Base-by-base conservation (phyloP, 2,888 invertebrate genomes). In the Amphimallon solstitiale region DNA sequence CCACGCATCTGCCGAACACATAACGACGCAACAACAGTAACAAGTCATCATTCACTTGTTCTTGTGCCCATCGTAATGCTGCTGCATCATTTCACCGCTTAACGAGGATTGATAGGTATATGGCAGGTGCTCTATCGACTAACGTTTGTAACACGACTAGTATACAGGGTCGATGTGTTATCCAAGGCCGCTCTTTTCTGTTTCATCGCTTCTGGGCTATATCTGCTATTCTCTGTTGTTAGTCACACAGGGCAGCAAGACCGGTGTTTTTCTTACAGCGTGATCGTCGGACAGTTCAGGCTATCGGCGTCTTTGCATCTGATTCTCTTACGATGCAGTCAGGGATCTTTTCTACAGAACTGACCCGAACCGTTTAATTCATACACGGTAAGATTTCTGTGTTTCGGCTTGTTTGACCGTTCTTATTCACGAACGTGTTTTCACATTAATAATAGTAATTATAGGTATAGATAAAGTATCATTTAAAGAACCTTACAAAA, bases 131-230 rank as follows among this genome's bases (percentile, higher is more conserved):
- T 63, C 67, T 71, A 71, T 71, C 68, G 71, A 66, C 70, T 68
- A 40, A 71, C 61, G 62, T 71, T 71, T 68, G 68, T 61, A 52
- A 62, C 62, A 51, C 63, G 71, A 66, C 60, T 71, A 71, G 69
- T 71, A 71, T 61, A 40, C 63, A 70, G 71, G 71, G 71, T 71
- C 71, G 71, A 69, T 70, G 71, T 68, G 70, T 68, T 67, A 69
- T 65, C 62, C 71, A 71, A 71, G 71, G 71, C 63, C 71, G 71
- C 61, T 68, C 69, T 68, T 71, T 68, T 68, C 66, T 63, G 14
- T 66, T n/a, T 38, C 59, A 45, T 51, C 29, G 49, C 66, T 66
- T 52, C 34, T 48, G 29, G 62, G 62, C 40, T 43, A 51, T 23
- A 49, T 63, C 37, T 35, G 45, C 19, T 45, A 7, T 19, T n/a